Base-by-base conservation (phyloP, 2,888 invertebrate genomes). In the Microctonus hyperodae region DNA sequence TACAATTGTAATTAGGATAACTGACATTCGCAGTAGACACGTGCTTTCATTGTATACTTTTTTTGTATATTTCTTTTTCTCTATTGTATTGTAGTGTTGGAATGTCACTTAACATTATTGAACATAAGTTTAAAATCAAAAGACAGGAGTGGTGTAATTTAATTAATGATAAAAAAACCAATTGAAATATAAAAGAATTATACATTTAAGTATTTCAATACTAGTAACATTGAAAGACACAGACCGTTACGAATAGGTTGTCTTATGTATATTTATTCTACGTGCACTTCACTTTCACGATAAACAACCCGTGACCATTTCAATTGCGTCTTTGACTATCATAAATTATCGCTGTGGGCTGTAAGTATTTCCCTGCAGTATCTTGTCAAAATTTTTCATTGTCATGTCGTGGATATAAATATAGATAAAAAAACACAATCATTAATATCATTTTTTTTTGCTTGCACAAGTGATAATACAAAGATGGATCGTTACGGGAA, bases 271-370 rank as follows among this genome's bases (percentile, higher is more conserved):
- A 7, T 28, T 28, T 7, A 28, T 7, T 28, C 7, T 28, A 28
- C 59, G 28, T 50, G 22, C 44, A 55, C 50, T 51, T 70, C 60
- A 68, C 59, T 70, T 68, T 65, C 60, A 60, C 44, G 60, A 20
- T 56, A 56, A 53, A 20, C 56, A 68, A 62, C 63, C 60, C 67
- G 44, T 65, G 57, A 65, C 61, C n/a, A 56, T 25, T 61, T 11
- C 28, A 33, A 33, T 33, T 10, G 28, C 28, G 28, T 37, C 25
- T 55, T 55, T 25, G 9, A 28, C 28, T 28, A 44, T 22, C 44
- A 25, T 59, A 28, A 31, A 59, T 28, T 28, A 7, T 28, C 7
- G n/a, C n/a, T n/a, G n/a, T n/a, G n/a, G n/a, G n/a, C n/a, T n/a
- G n/a, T n/a, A n/a, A n/a, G n/a, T n/a, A n/a, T n/a, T n/a, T n/a